Base-by-base conservation (phyloP, 2,113 vertebrate species). In the Xenopus laevis region DNA sequence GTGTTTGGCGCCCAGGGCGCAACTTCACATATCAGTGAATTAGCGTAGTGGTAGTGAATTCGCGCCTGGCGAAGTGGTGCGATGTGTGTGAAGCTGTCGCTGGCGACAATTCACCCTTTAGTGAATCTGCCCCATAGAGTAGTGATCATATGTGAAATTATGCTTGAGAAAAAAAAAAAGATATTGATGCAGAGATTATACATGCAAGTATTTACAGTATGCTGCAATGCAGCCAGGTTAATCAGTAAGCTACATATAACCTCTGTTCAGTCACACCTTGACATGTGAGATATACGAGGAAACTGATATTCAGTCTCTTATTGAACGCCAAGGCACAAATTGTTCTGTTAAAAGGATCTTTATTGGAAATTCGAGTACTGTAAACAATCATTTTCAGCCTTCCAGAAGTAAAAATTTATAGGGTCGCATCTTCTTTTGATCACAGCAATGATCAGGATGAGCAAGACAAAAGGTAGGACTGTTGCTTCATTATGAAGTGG, bases 221-320 rank as follows among this genome's bases (percentile, higher is more conserved):
- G 84, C 82, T 83, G 74, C 82, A 86, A 27, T 53, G 45, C 79
- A 81, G 85, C 82, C 73, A 82, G 85, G 95, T 98, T 98, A 99
- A 99, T 99, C 79, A 96, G 87, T 98, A 98, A 94, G 86, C 87
- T 68, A 64, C 52, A 63, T 57, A 78, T 83, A 93, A 97, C 95
- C 96, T 94, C 95, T 97, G 92, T 74, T 91, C 93, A 85, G 85
- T 90, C 79, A 86, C 86, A 88, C 89, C 85, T 88, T 90, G 79
- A 87, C 81, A 82, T 84, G 79, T 58, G 33, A 66, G 63, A 64
- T 83, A 79, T 81, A 84, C 87, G 86, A 83, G 83, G 82, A 90
- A 85, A 79, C 81, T 81, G 72, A 70, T 68, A 76, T 79, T 77
- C 69, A 73, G 62, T 78, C 80, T 80, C 78, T 71, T 77, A 66